phyloP scores from a whole-genome alignment of 2,888 invertebrate genomes.

The Panzeria rudis region DNA sequence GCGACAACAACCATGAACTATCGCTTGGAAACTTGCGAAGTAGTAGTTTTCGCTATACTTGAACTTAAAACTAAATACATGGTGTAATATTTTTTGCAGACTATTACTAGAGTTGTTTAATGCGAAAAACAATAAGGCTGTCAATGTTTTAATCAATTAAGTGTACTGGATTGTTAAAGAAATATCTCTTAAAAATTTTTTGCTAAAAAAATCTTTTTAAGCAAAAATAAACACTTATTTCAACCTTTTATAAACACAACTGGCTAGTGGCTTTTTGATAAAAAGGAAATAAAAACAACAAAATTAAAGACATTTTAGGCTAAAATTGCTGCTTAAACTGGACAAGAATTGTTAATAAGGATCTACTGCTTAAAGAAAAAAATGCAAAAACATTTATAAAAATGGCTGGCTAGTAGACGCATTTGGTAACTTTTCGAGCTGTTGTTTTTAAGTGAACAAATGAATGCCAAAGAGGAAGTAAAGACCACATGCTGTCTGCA shows the following conservation, averaged over 20 bases:
- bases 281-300: constrained; percentile 8
- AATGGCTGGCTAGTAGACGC: constrained; percentile 49
- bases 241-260: constrained; percentile 12
- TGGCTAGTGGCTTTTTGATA: background rate
- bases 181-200: background rate
- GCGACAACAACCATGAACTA: too few species aligned
- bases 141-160: too few species aligned
- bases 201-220: background rate
- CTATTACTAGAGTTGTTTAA: too few species aligned
- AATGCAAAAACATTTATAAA: constrained; percentile 19
- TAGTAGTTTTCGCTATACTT: too few species aligned
- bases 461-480: background rate
- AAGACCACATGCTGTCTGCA: constrained; percentile 63
- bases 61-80: too few species aligned
- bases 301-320: constrained; percentile 12
- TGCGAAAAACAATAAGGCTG: too few species aligned
- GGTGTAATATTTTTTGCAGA: too few species aligned
- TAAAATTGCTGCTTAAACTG: constrained; percentile 18
- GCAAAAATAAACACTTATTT: background rate
- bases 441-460: constrained; percentile 32
- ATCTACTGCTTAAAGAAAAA: background rate
- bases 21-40: too few species aligned
- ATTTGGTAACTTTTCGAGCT: constrained; percentile 30
- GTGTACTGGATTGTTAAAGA: too few species aligned
- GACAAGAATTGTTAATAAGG: background rate